Conservation (phyloP, 2,888 invertebrate species). For the Diachrysia chrysitis region DNA sequence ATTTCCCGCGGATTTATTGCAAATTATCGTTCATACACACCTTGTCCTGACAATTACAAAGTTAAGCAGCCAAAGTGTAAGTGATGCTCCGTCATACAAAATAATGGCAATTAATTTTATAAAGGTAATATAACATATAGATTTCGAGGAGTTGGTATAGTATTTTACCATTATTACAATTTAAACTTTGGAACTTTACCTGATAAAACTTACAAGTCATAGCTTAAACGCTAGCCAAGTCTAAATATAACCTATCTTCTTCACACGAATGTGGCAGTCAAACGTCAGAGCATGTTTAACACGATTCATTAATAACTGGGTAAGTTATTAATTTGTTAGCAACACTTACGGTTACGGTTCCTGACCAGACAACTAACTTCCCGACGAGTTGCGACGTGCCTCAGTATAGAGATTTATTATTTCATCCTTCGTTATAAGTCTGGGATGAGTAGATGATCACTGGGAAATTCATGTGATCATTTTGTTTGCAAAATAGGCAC, state of each 20-base stretch:
- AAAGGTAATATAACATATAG: no score
- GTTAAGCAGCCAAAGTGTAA: no score
- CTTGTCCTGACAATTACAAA: no score
- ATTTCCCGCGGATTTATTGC: no score
- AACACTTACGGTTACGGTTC: slow-evolving; percentile 16
- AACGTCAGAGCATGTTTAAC: slow-evolving; percentile 8
- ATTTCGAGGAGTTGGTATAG: no score
- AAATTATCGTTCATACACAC: no score
- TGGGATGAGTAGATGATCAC: not conserved
- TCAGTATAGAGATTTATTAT: slow-evolving; percentile 9
- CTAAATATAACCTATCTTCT: not conserved
- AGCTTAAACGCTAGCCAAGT: not conserved
- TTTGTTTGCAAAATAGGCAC: no score
- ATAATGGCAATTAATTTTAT: no score
- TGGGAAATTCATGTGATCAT: not conserved
- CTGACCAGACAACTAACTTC: slow-evolving; percentile 24
- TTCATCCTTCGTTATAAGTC: not conserved
- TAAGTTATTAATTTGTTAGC: slow-evolving; percentile 35
- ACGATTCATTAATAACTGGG: slow-evolving; percentile 33
- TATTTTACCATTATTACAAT: not conserved
- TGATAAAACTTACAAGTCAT: not conserved
- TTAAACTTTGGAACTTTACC: not conserved
- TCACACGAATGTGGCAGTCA: not conserved
- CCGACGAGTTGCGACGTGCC: slow-evolving; percentile 19
- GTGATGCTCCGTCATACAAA: no score